Evolutionary conservation across 2,888 invertebrate genomes (phyloP).

Genomic region (Rotaria sp.): DNA sequence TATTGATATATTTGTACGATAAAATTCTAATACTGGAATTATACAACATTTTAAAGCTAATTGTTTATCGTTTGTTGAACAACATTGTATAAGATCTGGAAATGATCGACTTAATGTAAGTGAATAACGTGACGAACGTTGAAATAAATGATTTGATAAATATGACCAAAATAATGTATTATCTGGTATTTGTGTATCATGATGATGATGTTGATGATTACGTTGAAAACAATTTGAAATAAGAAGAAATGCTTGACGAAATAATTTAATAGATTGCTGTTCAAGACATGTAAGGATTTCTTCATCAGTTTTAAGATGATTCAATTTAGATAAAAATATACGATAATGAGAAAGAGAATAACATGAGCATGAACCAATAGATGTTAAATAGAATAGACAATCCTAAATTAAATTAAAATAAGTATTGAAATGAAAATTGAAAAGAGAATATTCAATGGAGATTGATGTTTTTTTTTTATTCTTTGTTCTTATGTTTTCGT

Average conservation of each 20-base stretch:
- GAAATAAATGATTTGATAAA: conserved; percentile 17
- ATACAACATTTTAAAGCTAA: neutral
- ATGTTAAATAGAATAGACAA: neutral
- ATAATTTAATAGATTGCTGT: neutral
- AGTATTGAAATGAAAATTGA: neutral
- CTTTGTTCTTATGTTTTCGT: no score
- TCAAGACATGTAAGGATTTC: neutral
- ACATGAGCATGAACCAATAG: conserved; percentile 1
- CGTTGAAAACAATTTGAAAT: neutral
- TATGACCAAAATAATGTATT: conserved; percentile 2
- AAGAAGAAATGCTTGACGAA: conserved; percentile 4
- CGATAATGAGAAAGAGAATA: conserved; percentile 16
- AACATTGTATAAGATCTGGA: conserved; percentile 10
- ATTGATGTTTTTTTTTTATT: no score
- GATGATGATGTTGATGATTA: neutral
- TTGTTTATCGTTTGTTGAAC: neutral
- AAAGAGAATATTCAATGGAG: neutral
- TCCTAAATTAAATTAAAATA: neutral
- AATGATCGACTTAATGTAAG: neutral
- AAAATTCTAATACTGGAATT: neutral
- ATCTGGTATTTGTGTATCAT: neutral
- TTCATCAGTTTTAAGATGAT: neutral
- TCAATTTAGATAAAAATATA: neutral
- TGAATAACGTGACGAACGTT: conserved; percentile 8
- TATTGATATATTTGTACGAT: neutral